Conservation (phyloP, 2,797 vertebrate genomes). For the Gadopsis marmoratus region DNA sequence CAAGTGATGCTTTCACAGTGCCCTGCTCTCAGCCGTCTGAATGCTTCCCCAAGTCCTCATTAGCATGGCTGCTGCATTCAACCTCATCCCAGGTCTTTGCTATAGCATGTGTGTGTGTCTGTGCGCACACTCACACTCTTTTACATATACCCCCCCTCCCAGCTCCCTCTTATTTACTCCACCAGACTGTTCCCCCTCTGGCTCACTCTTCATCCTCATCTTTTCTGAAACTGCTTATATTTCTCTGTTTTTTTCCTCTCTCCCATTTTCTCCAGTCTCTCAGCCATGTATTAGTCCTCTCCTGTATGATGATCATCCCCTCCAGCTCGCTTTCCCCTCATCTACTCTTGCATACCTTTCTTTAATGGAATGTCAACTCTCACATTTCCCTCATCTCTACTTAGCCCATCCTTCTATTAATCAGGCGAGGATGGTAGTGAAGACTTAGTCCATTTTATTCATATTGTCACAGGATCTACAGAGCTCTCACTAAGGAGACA, state of each 20-base stretch:
- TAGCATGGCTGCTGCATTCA: slow-evolving; percentile 85
- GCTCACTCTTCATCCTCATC: slow-evolving; percentile 63
- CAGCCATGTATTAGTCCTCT: slow-evolving; percentile 56
- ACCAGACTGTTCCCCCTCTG: slow-evolving; percentile 69
- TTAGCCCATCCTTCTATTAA: slow-evolving; percentile 50
- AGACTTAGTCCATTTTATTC: slow-evolving; percentile 18
- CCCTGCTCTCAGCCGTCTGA: slow-evolving; percentile 78
- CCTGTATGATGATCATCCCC: slow-evolving; percentile 62
- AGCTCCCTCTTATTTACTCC: slow-evolving; percentile 75
- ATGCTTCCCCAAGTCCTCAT: slow-evolving; percentile 83
- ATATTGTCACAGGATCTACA: slow-evolving; percentile 19
- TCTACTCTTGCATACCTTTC: slow-evolving; percentile 52
- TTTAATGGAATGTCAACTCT: slow-evolving; percentile 68
- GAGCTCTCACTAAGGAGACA: neutral
- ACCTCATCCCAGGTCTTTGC: slow-evolving; percentile 79
- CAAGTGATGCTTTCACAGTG: slow-evolving; percentile 87
- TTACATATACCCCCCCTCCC: slow-evolving; percentile 41
- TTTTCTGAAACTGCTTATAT: slow-evolving; percentile 62
- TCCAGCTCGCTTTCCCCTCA: slow-evolving; percentile 47
- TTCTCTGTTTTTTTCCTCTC: slow-evolving; percentile 39
- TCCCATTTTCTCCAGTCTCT: slow-evolving; percentile 49
- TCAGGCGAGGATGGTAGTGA: slow-evolving; percentile 30
- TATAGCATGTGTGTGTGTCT: slow-evolving; percentile 56
- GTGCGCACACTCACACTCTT: slow-evolving; percentile 10
- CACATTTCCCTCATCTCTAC: slow-evolving; percentile 49